Percentiles rank a stretch among this genome's conserved stretches.
Conservation (phyloP, 2,888 invertebrate species). For the Tuberolachnus salignus region DNA sequence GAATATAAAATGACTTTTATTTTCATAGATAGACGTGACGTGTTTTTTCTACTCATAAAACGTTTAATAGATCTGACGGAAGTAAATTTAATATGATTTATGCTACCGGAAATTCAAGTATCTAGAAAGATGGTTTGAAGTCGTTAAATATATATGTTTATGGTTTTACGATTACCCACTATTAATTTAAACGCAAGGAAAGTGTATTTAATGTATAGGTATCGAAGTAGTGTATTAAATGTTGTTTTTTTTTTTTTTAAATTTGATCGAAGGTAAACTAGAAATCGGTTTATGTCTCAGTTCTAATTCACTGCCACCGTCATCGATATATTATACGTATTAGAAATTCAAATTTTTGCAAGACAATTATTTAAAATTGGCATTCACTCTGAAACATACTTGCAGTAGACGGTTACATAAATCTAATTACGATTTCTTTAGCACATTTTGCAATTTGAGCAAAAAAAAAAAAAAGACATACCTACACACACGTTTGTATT, state of each 20-base stretch:
- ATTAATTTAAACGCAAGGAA: background rate
- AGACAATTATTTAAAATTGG: no score
- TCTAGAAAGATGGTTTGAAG: background rate
- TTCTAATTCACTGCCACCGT: background rate
- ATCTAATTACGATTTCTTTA: no score
- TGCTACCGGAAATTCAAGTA: background rate
- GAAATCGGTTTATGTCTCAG: background rate
- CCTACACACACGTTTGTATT: no score
- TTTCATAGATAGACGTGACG: background rate
- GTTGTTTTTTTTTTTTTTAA: background rate
- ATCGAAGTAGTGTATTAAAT: background rate
- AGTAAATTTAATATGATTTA: background rate
- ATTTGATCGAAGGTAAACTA: constrained; percentile 24
- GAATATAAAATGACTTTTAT: background rate
- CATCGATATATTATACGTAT: background rate
- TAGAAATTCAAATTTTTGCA: background rate
- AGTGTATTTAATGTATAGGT: background rate
- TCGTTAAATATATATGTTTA: background rate
- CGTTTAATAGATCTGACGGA: background rate
- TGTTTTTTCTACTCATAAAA: background rate
- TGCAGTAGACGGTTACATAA: no score
- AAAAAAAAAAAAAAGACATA: no score
- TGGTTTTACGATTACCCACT: background rate
- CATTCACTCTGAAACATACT: no score
- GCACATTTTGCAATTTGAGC: no score